A percentile compares a stretch with the other conserved stretches of the same genome.
These are phyloP conservation scores for Neoniphon sammara DNA, from an alignment of 2,797 vertebrate genomes.

Conservation along the genomic window DNA sequence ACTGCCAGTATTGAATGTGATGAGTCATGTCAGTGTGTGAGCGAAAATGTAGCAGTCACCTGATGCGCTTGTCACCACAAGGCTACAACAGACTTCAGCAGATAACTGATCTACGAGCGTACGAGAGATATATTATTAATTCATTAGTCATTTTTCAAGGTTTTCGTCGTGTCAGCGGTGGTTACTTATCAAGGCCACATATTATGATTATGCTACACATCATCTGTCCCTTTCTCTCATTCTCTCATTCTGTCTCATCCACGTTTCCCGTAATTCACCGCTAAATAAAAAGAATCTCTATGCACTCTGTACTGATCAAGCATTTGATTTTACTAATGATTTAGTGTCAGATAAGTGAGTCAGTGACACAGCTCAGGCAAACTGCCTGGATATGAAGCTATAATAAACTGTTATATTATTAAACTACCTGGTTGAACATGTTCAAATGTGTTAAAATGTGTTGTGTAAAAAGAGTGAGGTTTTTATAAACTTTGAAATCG, in stretches of 20 bases:
- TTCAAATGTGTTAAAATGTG: too few species aligned
- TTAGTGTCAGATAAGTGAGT: neutral
- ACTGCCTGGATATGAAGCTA: neutral
- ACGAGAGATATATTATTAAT: neutral
- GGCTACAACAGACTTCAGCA: neutral
- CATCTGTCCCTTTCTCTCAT: neutral
- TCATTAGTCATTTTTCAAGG: neutral
- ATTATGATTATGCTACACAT: neutral
- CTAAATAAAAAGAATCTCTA: neutral
- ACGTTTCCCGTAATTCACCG: neutral
- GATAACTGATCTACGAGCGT: neutral
- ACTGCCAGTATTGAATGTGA: constrained; percentile 55
- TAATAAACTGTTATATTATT: too few species aligned
- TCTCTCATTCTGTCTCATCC: neutral
- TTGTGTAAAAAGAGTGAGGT: neutral
- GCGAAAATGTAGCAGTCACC: constrained; percentile 12
- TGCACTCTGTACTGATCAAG: neutral
- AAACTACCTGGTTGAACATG: neutral
- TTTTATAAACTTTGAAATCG: constrained; percentile 1
- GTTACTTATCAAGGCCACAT: neutral
- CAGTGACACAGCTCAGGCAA: neutral
- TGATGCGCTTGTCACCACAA: constrained; percentile 13
- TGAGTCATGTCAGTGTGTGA: constrained; percentile 68
- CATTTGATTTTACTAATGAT: neutral
- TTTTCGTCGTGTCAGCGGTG: neutral